phyloP scores from a whole-genome alignment of 1,140 invertebrate species.

The Philopotamus ludificatus region DNA sequence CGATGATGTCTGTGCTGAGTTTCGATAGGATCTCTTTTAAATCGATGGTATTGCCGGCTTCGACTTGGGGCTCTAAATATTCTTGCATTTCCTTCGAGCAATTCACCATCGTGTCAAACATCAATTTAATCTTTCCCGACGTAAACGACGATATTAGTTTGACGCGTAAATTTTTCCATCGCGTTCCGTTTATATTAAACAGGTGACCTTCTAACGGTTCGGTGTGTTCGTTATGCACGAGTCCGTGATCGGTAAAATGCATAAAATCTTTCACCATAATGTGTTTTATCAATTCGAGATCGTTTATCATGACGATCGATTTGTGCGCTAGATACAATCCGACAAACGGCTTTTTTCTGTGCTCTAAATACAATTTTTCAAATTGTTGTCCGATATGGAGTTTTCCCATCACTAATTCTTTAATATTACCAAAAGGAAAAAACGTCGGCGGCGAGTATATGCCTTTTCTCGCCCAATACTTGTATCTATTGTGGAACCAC shows the following conservation, averaged over 20 bases:
- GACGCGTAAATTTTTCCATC: conserved; percentile 53
- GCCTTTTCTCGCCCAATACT: conserved; percentile 49
- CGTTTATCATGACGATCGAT: conserved; percentile 51
- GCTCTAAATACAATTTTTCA: conserved; percentile 47
- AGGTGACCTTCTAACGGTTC: conserved; percentile 58
- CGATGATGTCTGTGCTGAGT: conserved; percentile 66
- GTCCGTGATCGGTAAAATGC: conserved; percentile 52
- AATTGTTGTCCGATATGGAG: conserved; percentile 48
- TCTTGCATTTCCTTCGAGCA: conserved; percentile 47
- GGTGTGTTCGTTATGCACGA: conserved; percentile 54
- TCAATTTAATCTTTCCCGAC: conserved; percentile 53
- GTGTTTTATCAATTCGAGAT: conserved; percentile 54
- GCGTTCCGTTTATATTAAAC: conserved; percentile 51
- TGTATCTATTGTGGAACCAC: conserved; percentile 51
- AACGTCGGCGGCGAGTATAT: conserved; percentile 48
- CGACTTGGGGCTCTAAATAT: conserved; percentile 42
- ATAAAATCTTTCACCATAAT: conserved; percentile 58
- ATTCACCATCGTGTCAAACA: conserved; percentile 52
- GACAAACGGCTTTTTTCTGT: conserved; percentile 48
- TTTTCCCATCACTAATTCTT: conserved; percentile 47
- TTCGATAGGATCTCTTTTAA: conserved; percentile 59
- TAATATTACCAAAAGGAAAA: conserved; percentile 54
- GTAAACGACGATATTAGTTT: conserved; percentile 55
- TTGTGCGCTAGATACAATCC: conserved; percentile 52
- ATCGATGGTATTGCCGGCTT: conserved; percentile 46